These are phyloP conservation scores for Podarcis muralis DNA, from an alignment of 2,113 vertebrate species.

Conservation along the genomic window DNA sequence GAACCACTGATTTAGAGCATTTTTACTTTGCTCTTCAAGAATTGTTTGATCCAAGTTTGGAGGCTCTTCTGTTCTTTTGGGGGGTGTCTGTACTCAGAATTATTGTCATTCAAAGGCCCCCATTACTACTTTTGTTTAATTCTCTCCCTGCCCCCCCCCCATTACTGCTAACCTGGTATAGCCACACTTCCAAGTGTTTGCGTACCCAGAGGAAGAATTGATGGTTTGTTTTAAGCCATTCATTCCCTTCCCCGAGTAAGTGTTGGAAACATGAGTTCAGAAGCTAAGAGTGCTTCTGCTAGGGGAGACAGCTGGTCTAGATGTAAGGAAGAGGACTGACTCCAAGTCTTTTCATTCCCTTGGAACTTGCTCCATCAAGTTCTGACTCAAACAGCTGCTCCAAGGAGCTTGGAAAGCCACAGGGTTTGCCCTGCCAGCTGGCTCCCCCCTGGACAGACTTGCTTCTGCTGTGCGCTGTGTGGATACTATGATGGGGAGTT, in stretches of 20 bases:
- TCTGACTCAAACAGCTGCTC: slow-evolving; percentile 1
- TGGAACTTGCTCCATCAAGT: background rate
- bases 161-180: background rate
- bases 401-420: background rate
- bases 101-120: background rate
- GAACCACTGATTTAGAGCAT: background rate
- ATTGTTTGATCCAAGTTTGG: background rate
- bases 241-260: background rate
- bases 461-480: background rate
- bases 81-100: background rate
- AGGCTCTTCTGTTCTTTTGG: background rate
- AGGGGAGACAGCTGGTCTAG: background rate
- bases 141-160: background rate
- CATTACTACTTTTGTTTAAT: background rate
- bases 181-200: background rate
- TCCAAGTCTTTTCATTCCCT: background rate
- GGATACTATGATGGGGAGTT: background rate
- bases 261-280: background rate
- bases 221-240: background rate
- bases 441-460: background rate
- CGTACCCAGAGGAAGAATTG: background rate
- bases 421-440: background rate
- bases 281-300: background rate
- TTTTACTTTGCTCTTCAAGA: background rate
- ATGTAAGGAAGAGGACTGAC: background rate